Base-by-base conservation (phyloP, 2,113 vertebrate species). In the Heterochromis multidens region DNA sequence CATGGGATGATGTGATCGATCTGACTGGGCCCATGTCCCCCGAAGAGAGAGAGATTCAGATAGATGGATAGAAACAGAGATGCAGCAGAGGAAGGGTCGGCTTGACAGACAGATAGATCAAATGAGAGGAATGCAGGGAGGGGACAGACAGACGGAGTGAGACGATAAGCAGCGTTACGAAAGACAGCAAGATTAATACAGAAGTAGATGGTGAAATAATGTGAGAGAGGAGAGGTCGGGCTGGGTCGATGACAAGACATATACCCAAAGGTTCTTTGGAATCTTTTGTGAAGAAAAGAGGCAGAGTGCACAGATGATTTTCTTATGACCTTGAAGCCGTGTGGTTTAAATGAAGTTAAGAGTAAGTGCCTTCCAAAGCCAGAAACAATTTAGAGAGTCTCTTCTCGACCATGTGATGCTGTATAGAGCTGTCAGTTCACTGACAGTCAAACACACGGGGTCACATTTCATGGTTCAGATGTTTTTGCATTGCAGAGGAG, bases 71-170 rank as follows among this genome's bases (percentile, higher is more conserved):
- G 87, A 87, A 79, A 85, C 72, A 85, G 83, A 87, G 92, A 85
- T 62, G 74, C 63, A 87, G 83, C 83, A 77, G 80, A 88, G 59
- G 87, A 90, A 78, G 67, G 56, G 77, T 78, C 5, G 67, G 13
- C 67, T 60, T 89, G 90, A 92, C 91, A 90, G 88, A 92, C 78
- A 52, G 87, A 91, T 83, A 76, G 82, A 91, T 92, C 86, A 91
- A 79, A 83, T 60, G 52, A 52, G 80, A 59, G 61, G 80, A 86
- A 27, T 60, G 81, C 63, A 82, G 63, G 37, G 81, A 74, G 62
- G 67, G 12, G 43, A 87, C 83, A 78, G 70, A 77, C n/a, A 25
- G 65, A 89, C 74, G 25, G 88, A 90, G 85, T 81, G 81, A 90
- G 80, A 83, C 27, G 59, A 88, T 82, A 58, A 81, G 82, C 70